These are phyloP conservation scores for Phaethornis superciliosus DNA, from an alignment of 2,113 vertebrate genomes.

Conservation along the genomic window DNA sequence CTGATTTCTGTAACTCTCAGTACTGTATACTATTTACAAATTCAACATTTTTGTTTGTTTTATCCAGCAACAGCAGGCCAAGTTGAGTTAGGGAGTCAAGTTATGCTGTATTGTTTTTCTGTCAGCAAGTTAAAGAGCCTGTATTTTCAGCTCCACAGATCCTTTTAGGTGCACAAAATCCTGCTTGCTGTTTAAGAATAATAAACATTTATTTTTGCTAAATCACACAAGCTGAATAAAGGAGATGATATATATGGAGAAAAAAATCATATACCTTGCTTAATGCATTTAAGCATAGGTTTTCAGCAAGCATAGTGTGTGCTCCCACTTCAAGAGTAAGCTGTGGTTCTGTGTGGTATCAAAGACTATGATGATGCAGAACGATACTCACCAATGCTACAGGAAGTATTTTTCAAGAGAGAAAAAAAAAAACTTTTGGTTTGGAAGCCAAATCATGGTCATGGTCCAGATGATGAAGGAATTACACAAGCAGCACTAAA, in stretches of 20 bases:
- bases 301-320: background rate
- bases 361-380: background rate
- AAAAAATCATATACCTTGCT: background rate
- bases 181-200: slow-evolving; percentile 15
- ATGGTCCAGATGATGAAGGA: background rate
- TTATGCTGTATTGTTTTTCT: slow-evolving; percentile 1
- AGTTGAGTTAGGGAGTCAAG: background rate
- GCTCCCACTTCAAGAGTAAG: background rate
- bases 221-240: slow-evolving; percentile 3
- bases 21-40: slow-evolving; percentile 19
- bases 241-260: background rate
- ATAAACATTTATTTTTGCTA: background rate
- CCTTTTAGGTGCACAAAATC: background rate
- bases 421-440: background rate
- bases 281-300: background rate
- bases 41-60: background rate
- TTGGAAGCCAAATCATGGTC: background rate
- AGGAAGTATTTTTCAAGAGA: background rate
- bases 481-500: background rate
- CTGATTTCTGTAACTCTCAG: background rate
- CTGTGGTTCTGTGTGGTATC: background rate
- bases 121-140: slow-evolving; percentile 10
- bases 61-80: background rate
- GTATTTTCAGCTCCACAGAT: slow-evolving; percentile 17
- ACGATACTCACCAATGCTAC: background rate